These are phyloP conservation scores for Argyrosomus regius DNA, from an alignment of 2,797 vertebrate species.

Conservation along the genomic window DNA sequence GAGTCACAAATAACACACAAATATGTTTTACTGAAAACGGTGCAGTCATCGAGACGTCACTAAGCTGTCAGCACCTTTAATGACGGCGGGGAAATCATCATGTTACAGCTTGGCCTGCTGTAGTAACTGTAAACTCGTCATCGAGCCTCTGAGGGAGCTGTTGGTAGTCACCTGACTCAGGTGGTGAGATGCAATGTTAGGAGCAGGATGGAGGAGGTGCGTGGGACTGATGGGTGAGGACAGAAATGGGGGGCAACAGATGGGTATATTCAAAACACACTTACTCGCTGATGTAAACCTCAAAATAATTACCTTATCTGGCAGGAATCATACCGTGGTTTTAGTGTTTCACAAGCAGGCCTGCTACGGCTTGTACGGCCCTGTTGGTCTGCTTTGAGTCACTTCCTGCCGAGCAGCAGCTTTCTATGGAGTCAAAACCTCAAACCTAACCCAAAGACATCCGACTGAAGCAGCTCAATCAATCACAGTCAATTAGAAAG, in stretches of 20 bases:
- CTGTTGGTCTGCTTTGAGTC: slow-evolving; percentile 39
- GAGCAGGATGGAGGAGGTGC: slow-evolving; percentile 35
- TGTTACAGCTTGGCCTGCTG: slow-evolving; percentile 27
- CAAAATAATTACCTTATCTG: slow-evolving; percentile 31
- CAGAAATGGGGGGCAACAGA: slow-evolving; percentile 4
- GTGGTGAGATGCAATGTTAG: not conserved
- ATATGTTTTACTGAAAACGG: slow-evolving; percentile 30
- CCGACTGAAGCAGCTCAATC: slow-evolving; percentile 66
- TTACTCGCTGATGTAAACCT: slow-evolving; percentile 13
- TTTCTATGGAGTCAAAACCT: slow-evolving; percentile 54
- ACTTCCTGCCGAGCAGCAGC: slow-evolving; percentile 47
- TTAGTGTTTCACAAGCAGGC: slow-evolving; percentile 43
- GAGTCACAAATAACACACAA: slow-evolving; percentile 57
- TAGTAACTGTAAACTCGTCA: not conserved
- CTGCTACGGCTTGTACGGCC: slow-evolving; percentile 40
- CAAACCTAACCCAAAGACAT: slow-evolving; percentile 53
- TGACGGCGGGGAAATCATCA: slow-evolving; percentile 12
- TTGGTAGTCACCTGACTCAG: slow-evolving; percentile 39
- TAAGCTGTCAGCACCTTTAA: slow-evolving; percentile 58
- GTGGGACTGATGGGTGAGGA: slow-evolving; percentile 20
- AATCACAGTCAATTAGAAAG: slow-evolving; percentile 79
- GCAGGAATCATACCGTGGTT: slow-evolving; percentile 21
- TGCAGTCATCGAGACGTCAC: slow-evolving; percentile 22
- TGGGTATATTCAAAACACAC: not conserved
- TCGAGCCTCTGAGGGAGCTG: slow-evolving; percentile 16